Percentiles rank a stretch among this genome's conserved stretches.
phyloP scores from a whole-genome alignment of 2,113 vertebrate species.

The Crocuta crocuta region DNA sequence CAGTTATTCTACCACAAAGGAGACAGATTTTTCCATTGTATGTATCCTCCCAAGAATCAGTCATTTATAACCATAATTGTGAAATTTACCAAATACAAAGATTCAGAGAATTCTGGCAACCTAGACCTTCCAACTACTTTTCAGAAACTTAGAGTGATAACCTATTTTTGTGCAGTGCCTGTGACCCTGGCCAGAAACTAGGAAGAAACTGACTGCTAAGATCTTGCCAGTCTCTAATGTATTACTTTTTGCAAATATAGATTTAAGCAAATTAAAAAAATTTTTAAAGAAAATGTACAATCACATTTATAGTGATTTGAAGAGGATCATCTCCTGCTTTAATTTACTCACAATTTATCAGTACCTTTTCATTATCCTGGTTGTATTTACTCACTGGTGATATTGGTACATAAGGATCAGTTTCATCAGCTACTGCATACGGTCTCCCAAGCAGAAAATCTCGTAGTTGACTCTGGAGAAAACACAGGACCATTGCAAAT shows the following conservation, averaged over 20 bases:
- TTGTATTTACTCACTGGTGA: constrained; percentile 80
- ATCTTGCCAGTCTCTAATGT: not conserved
- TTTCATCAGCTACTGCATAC: constrained; percentile 67
- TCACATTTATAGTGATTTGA: not conserved
- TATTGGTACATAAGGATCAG: constrained; percentile 65
- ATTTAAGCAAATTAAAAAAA: constrained; percentile 43
- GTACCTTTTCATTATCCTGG: constrained; percentile 84
- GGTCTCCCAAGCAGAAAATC: constrained; percentile 89
- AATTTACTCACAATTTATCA: not conserved
- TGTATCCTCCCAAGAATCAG: not conserved
- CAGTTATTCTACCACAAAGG: not conserved
- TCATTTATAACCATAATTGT: not conserved
- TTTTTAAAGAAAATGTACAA: not conserved
- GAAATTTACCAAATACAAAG: not conserved
- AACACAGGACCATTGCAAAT: constrained; percentile 20
- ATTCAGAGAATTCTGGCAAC: not conserved
- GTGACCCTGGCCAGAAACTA: not conserved
- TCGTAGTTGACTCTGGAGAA: constrained; percentile 89
- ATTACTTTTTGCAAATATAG: not conserved
- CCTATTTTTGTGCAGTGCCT: not conserved
- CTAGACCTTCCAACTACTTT: not conserved
- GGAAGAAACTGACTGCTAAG: not conserved
- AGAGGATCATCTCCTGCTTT: not conserved
- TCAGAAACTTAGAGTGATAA: not conserved
- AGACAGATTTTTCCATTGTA: not conserved